These are phyloP conservation scores for Xyrauchen texanus DNA, from an alignment of 2,113 vertebrate species.

Conservation along the genomic window DNA sequence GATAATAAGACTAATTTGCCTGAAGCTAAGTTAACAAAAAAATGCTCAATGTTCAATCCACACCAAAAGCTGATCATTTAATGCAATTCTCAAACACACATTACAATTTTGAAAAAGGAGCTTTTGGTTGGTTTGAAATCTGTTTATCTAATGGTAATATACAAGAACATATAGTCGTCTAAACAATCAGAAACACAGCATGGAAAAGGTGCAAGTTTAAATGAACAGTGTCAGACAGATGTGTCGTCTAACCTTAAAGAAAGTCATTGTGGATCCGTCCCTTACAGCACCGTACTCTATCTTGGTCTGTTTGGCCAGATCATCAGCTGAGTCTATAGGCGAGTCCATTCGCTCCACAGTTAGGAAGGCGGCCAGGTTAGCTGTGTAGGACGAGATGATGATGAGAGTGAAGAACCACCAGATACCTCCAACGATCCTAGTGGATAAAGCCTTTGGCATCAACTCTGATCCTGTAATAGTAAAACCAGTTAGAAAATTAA, in stretches of 20 bases:
- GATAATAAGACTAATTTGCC: too few species aligned
- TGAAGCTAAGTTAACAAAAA: too few species aligned
- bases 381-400: slow-evolving; percentile 98
- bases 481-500: neutral
- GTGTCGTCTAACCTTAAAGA: slow-evolving; percentile 86
- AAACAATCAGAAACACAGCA: too few species aligned
- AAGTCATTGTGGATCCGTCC: slow-evolving; percentile 98
- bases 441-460: slow-evolving; percentile 98
- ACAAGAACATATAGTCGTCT: too few species aligned
- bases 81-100: too few species aligned
- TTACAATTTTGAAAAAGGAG: too few species aligned
- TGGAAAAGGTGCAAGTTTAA: too few species aligned
- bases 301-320: slow-evolving; percentile 97
- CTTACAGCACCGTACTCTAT: slow-evolving; percentile 96
- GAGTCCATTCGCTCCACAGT: slow-evolving; percentile 98
- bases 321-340: slow-evolving; percentile 94
- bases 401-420: slow-evolving; percentile 99
- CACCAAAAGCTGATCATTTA: too few species aligned
- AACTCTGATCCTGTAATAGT: slow-evolving; percentile 83
- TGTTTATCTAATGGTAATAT: too few species aligned
- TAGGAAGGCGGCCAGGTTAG: slow-evolving; percentile 96
- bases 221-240: neutral
- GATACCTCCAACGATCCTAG: slow-evolving; percentile 97
- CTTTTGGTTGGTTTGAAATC: too few species aligned
- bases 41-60: too few species aligned